Percentiles rank a stretch among this genome's conserved stretches.
Evolutionary conservation across 2,797 vertebrate genomes (phyloP).

Genomic region (Micromesistius poutassou): DNA sequence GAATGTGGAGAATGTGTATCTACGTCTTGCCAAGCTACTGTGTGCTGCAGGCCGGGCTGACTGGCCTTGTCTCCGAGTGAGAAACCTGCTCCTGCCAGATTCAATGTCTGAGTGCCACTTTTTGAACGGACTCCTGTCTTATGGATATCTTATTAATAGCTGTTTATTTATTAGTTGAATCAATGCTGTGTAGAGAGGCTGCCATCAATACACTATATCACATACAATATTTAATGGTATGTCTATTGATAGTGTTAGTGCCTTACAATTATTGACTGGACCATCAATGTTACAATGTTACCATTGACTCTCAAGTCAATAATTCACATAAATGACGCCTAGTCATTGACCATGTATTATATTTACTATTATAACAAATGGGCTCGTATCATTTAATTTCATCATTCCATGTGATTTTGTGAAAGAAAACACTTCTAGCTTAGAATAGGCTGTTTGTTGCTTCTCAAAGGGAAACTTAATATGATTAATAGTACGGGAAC

Average conservation of each 20-base stretch:
- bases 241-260: background rate
- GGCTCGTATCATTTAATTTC: background rate
- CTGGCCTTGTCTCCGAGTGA: slow-evolving; percentile 65
- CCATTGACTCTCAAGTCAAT: background rate
- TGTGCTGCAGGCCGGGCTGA: slow-evolving; percentile 65
- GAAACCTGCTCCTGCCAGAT: slow-evolving; percentile 63
- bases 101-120: slow-evolving; percentile 51
- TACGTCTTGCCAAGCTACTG: background rate
- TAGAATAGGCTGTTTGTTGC: slow-evolving; percentile 40
- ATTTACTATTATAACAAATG: background rate
- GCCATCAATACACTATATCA: background rate
- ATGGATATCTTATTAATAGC: slow-evolving; percentile 34
- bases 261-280: background rate
- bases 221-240: background rate
- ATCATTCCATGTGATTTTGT: background rate
- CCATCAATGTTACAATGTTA: background rate
- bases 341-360: background rate
- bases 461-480: slow-evolving; percentile 39
- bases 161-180: slow-evolving; percentile 47
- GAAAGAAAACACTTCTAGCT: slow-evolving; percentile 22
- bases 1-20: slow-evolving; percentile 4
- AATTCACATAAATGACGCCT: background rate
- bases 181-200: background rate
- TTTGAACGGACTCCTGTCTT: slow-evolving; percentile 52
- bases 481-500: slow-evolving; percentile 45